Evolutionary conservation across 1,140 invertebrate genomes (phyloP).

Genomic region (Sogatella furcifera): DNA sequence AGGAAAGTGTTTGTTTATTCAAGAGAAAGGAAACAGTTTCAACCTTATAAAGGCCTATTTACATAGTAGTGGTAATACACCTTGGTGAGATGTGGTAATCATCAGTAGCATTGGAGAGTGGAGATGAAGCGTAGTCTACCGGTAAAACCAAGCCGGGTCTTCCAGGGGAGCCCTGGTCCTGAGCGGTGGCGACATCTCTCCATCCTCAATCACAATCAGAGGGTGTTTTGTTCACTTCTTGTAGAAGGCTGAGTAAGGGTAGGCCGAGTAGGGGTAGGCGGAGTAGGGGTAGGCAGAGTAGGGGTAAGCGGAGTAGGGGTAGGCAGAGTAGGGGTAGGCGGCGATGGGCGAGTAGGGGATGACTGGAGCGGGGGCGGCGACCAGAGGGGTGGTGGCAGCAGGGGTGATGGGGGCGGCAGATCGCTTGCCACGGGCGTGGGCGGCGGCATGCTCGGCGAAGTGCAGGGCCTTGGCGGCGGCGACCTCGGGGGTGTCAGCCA

Average conservation of each 20-base stretch:
- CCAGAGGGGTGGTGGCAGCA: conserved; percentile 26
- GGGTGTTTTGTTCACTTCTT: no score
- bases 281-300: not conserved
- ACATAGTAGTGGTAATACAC: no score
- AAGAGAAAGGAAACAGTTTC: no score
- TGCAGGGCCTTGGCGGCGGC: conserved; percentile 25
- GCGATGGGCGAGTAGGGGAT: conserved; percentile 1
- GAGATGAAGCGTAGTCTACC: no score
- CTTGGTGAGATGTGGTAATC: no score
- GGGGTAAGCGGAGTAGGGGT: conserved; percentile 16
- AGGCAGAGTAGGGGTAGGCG: conserved; percentile 7
- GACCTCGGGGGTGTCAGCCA: conserved; percentile 21
- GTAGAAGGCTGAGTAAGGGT: not conserved
- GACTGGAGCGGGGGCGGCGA: not conserved
- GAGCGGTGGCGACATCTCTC: no score
- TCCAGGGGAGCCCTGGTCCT: no score
- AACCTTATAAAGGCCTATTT: no score
- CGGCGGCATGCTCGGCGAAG: conserved; percentile 18
- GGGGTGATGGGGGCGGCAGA: conserved; percentile 10
- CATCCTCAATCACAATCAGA: no score
- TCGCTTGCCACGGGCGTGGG: conserved; percentile 11
- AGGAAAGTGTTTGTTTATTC: no score
- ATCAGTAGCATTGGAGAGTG: no score
- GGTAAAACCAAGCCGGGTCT: no score
- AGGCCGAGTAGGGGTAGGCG: not conserved